These are phyloP conservation scores for Sesamia inferens DNA, from an alignment of 2,888 invertebrate genomes.

Conservation along the genomic window DNA sequence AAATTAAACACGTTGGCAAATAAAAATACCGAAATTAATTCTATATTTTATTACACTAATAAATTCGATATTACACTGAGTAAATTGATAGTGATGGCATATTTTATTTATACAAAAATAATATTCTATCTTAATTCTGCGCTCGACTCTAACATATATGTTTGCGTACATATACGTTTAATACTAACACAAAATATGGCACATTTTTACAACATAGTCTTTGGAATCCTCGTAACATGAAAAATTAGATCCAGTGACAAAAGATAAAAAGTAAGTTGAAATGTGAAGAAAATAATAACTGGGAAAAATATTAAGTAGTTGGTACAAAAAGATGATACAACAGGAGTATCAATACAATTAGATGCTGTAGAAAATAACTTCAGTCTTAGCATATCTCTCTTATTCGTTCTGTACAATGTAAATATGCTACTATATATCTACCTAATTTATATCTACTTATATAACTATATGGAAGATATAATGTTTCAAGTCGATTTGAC, in stretches of 20 bases:
- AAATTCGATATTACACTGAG: conserved; percentile 40
- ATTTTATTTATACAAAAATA: conserved; percentile 18
- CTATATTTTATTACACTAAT: conserved; percentile 39
- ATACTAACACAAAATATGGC: conserved; percentile 3
- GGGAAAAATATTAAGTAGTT: neutral
- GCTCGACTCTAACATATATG: conserved; percentile 3
- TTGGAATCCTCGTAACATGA: neutral
- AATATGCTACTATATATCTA: neutral
- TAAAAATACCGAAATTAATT: neutral
- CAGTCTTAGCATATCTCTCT: neutral
- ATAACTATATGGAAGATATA: neutral
- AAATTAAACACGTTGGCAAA: neutral
- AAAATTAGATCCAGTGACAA: no score
- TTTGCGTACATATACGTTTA: neutral
- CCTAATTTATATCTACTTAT: no score
- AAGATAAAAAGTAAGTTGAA: neutral
- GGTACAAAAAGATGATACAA: neutral
- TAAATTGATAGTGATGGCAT: conserved; percentile 50
- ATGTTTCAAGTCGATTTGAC: conserved; percentile 6
- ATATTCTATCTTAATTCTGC: neutral
- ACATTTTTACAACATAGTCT: neutral
- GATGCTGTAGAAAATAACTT: neutral
- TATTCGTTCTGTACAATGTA: neutral
- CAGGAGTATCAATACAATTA: neutral
- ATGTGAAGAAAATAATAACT: neutral